phyloP scores from a whole-genome alignment of 2,797 vertebrate species.

The Thalassophryne amazonica region DNA sequence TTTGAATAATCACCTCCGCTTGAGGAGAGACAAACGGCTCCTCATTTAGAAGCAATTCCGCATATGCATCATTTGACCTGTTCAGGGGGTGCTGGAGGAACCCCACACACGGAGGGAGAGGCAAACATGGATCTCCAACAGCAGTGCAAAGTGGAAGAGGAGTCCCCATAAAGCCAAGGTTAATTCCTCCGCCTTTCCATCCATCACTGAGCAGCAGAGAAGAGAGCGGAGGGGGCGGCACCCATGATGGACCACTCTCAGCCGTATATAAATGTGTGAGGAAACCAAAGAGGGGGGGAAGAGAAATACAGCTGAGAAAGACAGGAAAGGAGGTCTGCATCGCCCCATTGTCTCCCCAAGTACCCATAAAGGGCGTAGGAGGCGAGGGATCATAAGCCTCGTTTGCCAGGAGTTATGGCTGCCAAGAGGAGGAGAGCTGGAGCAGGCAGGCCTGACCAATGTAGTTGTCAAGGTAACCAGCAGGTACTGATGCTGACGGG shows the following conservation, averaged over 20 bases:
- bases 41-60: conserved; percentile 67
- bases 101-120: conserved; percentile 25
- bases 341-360: conserved; percentile 82
- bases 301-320: conserved; percentile 58
- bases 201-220: conserved; percentile 70
- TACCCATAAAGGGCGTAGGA: conserved; percentile 81
- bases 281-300: conserved; percentile 13
- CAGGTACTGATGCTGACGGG: conserved; percentile 25
- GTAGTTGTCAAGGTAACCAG: conserved; percentile 51
- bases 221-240: neutral
- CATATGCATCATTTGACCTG: conserved; percentile 70
- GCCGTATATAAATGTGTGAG: conserved; percentile 33
- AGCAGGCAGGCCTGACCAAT: conserved; percentile 19
- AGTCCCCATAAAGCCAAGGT: conserved; percentile 86
- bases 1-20: conserved; percentile 64
- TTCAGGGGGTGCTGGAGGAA: conserved; percentile 67
- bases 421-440: conserved; percentile 34
- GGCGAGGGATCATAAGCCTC: conserved; percentile 68
- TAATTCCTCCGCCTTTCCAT: conserved; percentile 76
- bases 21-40: conserved; percentile 63
- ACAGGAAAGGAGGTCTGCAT: conserved; percentile 39
- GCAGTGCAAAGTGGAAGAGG: conserved; percentile 69
- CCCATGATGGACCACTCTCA: conserved; percentile 44
- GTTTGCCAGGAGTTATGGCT: conserved; percentile 69
- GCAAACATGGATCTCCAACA: conserved; percentile 49